Conservation (phyloP, 2,888 invertebrate species). For the Theodoxus fluviatilis region DNA sequence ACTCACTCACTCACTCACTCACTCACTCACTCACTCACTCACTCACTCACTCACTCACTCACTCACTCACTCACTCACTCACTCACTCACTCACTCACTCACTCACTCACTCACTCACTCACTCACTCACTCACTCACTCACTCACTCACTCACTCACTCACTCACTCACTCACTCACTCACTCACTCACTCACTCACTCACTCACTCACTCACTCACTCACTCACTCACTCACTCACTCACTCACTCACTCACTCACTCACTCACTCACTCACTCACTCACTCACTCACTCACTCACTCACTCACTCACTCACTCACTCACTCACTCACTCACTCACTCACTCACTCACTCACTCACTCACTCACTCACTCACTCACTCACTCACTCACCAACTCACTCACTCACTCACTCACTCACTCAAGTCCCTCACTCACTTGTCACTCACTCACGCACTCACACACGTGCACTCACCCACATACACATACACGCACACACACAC, state of each 20-base stretch:
- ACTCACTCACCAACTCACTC: background rate
- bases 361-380: background rate
- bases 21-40: background rate
- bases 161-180: background rate
- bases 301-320: background rate
- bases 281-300: background rate
- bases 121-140: conserved; percentile 1
- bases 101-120: background rate
- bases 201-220: background rate
- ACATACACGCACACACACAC: conserved; percentile 6
- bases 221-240: background rate
- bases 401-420: background rate
- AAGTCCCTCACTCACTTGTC: background rate
- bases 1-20: conserved; percentile 8
- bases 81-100: background rate
- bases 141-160: background rate
- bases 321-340: background rate
- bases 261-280: background rate
- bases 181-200: background rate
- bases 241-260: conserved; percentile 5
- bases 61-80: background rate
- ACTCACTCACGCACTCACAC: background rate
- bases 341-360: background rate
- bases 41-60: conserved; percentile 2
- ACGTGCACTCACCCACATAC: background rate